Conservation (phyloP, 1,140 invertebrate species). For the Nephila pilipes region DNA sequence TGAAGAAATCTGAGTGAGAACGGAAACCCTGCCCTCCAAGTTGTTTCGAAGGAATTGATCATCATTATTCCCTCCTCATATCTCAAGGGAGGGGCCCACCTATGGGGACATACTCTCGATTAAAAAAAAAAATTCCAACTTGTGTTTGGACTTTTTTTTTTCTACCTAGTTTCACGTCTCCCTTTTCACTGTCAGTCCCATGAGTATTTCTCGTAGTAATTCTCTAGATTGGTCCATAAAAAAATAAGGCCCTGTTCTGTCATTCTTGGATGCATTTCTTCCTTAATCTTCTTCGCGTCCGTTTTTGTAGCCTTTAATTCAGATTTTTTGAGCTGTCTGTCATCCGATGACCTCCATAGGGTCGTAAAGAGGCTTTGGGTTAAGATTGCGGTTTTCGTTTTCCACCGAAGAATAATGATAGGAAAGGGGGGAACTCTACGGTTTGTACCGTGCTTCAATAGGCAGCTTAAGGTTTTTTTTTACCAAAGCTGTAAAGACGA, state of each 20-base stretch:
- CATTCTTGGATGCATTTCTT: background rate
- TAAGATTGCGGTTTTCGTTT: slow-evolving; percentile 53
- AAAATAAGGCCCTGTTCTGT: slow-evolving; percentile 24
- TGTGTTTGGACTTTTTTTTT: slow-evolving; percentile 22
- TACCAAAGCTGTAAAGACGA: background rate
- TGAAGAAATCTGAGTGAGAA: slow-evolving; percentile 28
- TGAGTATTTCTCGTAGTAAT: slow-evolving; percentile 21
- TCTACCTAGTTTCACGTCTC: background rate
- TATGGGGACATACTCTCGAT: background rate
- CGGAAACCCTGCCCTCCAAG: slow-evolving; percentile 30
- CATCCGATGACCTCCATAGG: background rate
- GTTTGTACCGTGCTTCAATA: background rate
- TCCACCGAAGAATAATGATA: background rate
- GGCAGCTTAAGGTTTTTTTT: background rate
- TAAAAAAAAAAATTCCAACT: slow-evolving; percentile 4
- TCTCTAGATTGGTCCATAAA: background rate
- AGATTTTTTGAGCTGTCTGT: slow-evolving; percentile 8
- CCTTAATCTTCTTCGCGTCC: slow-evolving; percentile 53
- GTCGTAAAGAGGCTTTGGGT: slow-evolving; percentile 30
- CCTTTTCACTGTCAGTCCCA: slow-evolving; percentile 43
- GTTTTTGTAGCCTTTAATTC: slow-evolving; percentile 58
- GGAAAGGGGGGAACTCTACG: background rate
- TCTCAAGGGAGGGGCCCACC: slow-evolving; percentile 40
- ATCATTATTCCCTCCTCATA: slow-evolving; percentile 62
- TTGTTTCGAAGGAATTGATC: slow-evolving; percentile 27